These are phyloP conservation scores for Planiliza haematocheilus DNA, from an alignment of 2,113 vertebrate genomes.

Conservation along the genomic window DNA sequence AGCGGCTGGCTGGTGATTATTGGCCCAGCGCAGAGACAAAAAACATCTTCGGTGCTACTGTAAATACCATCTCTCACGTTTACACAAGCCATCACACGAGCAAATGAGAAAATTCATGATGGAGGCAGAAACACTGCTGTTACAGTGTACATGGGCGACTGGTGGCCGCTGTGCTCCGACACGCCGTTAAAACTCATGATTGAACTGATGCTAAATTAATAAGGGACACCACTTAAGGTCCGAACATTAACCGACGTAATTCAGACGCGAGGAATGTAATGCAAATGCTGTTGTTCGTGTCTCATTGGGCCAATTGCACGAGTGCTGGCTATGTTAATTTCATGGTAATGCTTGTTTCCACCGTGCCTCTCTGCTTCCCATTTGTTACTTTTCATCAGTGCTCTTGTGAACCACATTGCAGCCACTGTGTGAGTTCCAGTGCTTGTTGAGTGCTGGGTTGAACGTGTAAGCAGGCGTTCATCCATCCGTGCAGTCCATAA, in stretches of 20 bases:
- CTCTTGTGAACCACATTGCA: slow-evolving; percentile 54
- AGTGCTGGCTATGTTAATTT: slow-evolving; percentile 71
- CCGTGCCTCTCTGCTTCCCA: slow-evolving; percentile 33
- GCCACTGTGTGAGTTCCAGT: slow-evolving; percentile 40
- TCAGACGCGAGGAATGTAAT: slow-evolving; percentile 53
- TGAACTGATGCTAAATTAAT: slow-evolving; percentile 52
- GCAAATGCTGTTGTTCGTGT: slow-evolving; percentile 46
- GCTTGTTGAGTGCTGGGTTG: slow-evolving; percentile 15
- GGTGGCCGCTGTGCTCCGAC: slow-evolving; percentile 11
- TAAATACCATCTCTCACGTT: slow-evolving; percentile 74
- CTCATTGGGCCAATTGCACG: slow-evolving; percentile 49
- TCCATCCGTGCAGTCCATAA: slow-evolving; percentile 27
- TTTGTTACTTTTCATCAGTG: slow-evolving; percentile 60
- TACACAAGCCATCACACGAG: slow-evolving; percentile 56
- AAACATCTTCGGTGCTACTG: slow-evolving; percentile 61
- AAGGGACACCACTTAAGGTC: slow-evolving; percentile 49
- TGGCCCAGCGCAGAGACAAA: slow-evolving; percentile 65
- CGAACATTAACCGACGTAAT: slow-evolving; percentile 57
- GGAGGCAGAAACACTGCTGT: slow-evolving; percentile 17
- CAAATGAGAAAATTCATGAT: slow-evolving; percentile 55
- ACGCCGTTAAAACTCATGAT: slow-evolving; percentile 25
- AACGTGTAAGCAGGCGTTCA: slow-evolving; percentile 30
- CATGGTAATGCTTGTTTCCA: slow-evolving; percentile 71
- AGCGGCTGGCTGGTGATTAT: slow-evolving; percentile 76
- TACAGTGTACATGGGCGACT: neutral